phyloP scores from a whole-genome alignment of 2,888 invertebrate species.

The Macrosiphum euphorbiae region DNA sequence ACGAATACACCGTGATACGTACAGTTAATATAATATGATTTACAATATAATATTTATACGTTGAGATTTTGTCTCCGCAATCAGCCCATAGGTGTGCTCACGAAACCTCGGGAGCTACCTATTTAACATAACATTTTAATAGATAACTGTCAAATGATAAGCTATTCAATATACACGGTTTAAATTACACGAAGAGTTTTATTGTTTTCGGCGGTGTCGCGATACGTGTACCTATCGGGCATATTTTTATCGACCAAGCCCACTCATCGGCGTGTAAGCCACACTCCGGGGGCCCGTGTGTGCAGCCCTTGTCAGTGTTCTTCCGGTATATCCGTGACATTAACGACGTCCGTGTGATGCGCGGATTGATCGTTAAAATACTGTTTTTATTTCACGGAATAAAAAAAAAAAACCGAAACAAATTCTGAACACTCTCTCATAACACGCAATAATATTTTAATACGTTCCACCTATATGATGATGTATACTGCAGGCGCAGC shows the following conservation, averaged over 20 bases:
- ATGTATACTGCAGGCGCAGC: too few relatives aligned
- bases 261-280: slow-evolving; percentile 6
- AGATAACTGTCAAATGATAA: not conserved
- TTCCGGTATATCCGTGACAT: not conserved
- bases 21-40: not conserved
- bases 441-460: not conserved
- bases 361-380: not conserved
- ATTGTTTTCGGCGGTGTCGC: slow-evolving; percentile 39
- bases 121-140: slow-evolving; percentile 2
- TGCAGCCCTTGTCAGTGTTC: not conserved
- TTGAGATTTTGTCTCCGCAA: not conserved
- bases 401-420: not conserved
- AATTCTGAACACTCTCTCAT: not conserved
- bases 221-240: not conserved
- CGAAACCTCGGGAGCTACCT: not conserved
- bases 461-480: not conserved
- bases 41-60: not conserved
- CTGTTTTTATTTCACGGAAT: not conserved
- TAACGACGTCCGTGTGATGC: not conserved
- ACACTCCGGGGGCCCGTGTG: not conserved
- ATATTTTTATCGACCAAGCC: not conserved
- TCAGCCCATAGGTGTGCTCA: not conserved
- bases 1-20: not conserved
- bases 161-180: not conserved
- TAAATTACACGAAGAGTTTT: not conserved